phyloP scores from a whole-genome alignment of 53 echinoderm and acorn worm species.

The Arbacia lixula region DNA sequence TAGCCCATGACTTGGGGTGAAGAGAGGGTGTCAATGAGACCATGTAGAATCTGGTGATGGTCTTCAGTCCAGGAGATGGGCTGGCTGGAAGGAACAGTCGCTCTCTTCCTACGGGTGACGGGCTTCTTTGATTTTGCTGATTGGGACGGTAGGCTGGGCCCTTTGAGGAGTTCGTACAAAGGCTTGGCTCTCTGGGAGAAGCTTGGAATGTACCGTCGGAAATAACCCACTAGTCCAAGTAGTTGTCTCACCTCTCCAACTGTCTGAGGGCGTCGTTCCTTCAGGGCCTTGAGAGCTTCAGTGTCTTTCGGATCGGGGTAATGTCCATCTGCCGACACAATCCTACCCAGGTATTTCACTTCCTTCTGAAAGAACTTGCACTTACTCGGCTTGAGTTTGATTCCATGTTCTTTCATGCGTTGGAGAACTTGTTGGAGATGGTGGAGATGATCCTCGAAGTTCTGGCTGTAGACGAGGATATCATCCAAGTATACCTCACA shows the following conservation, averaged over 20 bases:
- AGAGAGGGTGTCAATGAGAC: no score
- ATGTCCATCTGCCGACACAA: constrained; percentile 54
- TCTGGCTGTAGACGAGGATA: constrained; percentile 41
- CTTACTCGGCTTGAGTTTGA: constrained; percentile 53
- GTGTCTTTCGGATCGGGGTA: constrained; percentile 44
- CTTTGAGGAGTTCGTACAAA: constrained; percentile 41
- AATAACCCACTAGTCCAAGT: constrained; percentile 62
- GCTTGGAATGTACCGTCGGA: constrained; percentile 45
- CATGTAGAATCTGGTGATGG: no score
- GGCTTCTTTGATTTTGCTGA: no score
- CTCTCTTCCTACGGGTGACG: no score
- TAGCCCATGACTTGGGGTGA: no score
- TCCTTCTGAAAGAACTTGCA: constrained; percentile 62
- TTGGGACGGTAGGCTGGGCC: no score
- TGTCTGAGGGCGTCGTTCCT: constrained; percentile 28
- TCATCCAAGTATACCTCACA: constrained; percentile 52
- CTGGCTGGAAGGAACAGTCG: no score
- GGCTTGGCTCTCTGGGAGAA: constrained; percentile 67
- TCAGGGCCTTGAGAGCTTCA: constrained; percentile 51
- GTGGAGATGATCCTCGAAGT: constrained; percentile 47
- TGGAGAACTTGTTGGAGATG: constrained; percentile 28
- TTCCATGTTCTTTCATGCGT: constrained; percentile 13
- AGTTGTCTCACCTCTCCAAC: constrained; percentile 62
- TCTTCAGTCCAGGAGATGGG: no score
- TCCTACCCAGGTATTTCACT: constrained; percentile 61